Evolutionary conservation across 2,797 vertebrate genomes (phyloP).

Genomic region (Pitangus sulphuratus): DNA sequence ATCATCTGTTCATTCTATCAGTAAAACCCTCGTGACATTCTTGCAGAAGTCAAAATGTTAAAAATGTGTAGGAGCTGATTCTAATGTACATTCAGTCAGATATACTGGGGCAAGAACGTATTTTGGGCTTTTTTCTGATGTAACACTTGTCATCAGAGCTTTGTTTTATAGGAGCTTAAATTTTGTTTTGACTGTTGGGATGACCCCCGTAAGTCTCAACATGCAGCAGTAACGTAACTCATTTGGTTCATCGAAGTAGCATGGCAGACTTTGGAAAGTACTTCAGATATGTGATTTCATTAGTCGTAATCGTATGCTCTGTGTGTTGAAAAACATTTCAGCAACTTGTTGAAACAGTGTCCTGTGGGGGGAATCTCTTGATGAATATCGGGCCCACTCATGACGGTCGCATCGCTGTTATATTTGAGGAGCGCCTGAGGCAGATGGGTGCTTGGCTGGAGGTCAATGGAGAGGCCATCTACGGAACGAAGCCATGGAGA

Average conservation of each 20-base stretch:
- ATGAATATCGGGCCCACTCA: slow-evolving; percentile 92
- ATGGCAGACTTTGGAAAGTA: background rate
- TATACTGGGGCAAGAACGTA: background rate
- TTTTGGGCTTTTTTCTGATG: background rate
- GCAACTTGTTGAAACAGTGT: slow-evolving; percentile 90
- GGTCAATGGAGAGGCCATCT: slow-evolving; percentile 92
- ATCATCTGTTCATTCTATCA: rapidly evolving
- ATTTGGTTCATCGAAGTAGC: background rate
- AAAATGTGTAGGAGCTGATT: background rate
- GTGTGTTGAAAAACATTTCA: slow-evolving; percentile 67
- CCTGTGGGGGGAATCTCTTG: slow-evolving; percentile 93
- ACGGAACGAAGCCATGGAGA: slow-evolving; percentile 87
- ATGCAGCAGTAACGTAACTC: background rate
- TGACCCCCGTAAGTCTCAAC: background rate
- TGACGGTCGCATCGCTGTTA: slow-evolving; percentile 86
- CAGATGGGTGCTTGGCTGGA: slow-evolving; percentile 92
- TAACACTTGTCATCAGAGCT: background rate
- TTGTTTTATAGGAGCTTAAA: background rate
- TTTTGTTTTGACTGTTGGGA: background rate
- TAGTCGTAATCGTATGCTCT: background rate
- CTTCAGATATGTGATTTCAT: background rate
- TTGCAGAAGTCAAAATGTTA: background rate
- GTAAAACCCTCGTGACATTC: background rate
- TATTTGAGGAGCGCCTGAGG: slow-evolving; percentile 92
- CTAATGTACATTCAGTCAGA: background rate